Conservation (phyloP, 2,113 vertebrate genomes). For the Dasyurus viverrinus region DNA sequence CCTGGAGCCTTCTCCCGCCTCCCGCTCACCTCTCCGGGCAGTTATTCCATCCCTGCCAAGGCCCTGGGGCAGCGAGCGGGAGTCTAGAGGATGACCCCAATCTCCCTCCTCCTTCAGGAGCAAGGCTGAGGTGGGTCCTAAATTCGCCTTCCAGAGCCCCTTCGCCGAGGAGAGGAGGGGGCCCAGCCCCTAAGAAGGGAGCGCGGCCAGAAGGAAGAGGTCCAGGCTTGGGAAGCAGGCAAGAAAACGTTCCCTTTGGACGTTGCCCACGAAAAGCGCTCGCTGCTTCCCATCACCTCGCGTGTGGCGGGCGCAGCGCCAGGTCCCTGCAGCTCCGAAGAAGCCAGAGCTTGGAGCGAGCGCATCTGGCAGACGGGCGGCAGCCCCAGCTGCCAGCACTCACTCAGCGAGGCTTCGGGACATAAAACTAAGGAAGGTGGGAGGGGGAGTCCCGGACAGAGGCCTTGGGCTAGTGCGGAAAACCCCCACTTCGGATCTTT, state of each 20-base stretch:
- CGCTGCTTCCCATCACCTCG: neutral
- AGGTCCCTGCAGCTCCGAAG: neutral
- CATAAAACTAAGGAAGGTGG: neutral
- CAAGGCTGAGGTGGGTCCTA: neutral
- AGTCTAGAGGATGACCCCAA: neutral
- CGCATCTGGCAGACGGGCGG: neutral
- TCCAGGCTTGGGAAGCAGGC: neutral
- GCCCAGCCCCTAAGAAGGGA: neutral
- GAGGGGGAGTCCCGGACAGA: neutral
- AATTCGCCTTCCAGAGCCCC: neutral
- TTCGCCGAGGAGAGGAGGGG: neutral
- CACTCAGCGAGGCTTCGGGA: neutral
- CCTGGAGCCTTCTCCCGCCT: neutral
- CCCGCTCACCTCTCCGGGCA: neutral
- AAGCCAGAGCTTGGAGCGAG: neutral
- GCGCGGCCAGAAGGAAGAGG: neutral
- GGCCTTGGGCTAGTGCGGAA: neutral
- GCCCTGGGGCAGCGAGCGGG: neutral
- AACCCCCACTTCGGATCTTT: neutral
- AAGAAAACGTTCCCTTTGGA: neutral
- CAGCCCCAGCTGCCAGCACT: neutral
- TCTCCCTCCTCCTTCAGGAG: neutral
- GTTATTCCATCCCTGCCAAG: neutral
- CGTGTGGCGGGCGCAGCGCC: neutral
- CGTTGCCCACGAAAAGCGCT: neutral